phyloP scores from a whole-genome alignment of 1,140 invertebrate genomes.

The Armadillidium nasatum region DNA sequence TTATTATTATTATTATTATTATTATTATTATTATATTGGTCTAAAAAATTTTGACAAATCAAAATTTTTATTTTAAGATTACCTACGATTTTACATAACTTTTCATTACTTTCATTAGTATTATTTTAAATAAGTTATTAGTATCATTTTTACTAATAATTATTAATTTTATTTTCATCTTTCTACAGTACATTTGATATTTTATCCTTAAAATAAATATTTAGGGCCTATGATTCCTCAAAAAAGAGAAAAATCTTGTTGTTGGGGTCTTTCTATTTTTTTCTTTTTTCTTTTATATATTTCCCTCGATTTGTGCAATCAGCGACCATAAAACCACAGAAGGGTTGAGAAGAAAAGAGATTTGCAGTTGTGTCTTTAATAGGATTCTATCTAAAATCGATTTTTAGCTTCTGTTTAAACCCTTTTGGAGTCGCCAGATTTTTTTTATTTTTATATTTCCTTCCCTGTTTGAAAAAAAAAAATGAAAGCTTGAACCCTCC shows the following conservation, averaged over 20 bases:
- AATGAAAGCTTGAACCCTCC: too few species aligned
- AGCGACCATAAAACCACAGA: conserved; percentile 1
- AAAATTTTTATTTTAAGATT: not conserved
- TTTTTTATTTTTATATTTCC: not conserved
- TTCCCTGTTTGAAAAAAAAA: not conserved
- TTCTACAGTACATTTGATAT: not conserved
- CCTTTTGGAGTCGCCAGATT: not conserved
- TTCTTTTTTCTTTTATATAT: too few species aligned
- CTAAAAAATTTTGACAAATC: not conserved
- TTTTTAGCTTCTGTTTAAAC: conserved; percentile 6
- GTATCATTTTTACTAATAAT: not conserved
- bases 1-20: too few species aligned
- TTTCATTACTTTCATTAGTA: too few species aligned
- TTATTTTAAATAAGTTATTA: not conserved
- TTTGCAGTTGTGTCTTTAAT: not conserved
- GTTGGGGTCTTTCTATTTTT: too few species aligned
- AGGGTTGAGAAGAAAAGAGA: not conserved
- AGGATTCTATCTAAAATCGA: not conserved
- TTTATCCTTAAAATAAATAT: too few species aligned
- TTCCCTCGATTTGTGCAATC: not conserved
- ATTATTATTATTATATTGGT: not conserved
- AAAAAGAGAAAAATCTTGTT: too few species aligned
- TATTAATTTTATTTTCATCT: not conserved
- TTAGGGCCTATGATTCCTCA: too few species aligned
- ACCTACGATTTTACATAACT: not conserved